Percentiles rank a stretch among this genome's conserved stretches.
Evolutionary conservation across 2,113 vertebrate genomes (phyloP).

Genomic region (Amblyopsis rosae): DNA sequence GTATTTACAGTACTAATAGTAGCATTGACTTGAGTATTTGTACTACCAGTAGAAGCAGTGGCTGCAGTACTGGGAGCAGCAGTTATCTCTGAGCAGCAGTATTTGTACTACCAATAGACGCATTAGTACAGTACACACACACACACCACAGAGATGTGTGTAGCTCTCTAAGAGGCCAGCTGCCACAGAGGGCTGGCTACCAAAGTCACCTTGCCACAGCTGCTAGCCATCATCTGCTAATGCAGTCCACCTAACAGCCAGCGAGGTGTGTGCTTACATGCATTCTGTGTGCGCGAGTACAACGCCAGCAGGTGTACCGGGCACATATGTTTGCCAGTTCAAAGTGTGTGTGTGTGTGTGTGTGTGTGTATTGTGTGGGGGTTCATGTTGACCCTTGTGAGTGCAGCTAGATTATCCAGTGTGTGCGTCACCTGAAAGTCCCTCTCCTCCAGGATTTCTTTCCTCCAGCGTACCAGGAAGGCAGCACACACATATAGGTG

Average conservation of each 20-base stretch:
- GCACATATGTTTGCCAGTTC: slow-evolving; percentile 24
- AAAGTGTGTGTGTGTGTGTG: slow-evolving; percentile 17
- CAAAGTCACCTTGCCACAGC: slow-evolving; percentile 74
- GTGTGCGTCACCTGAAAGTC: slow-evolving; percentile 88
- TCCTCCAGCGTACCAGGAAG: slow-evolving; percentile 93
- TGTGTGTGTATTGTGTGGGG: background rate
- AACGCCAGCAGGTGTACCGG: slow-evolving; percentile 5
- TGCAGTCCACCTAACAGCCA: slow-evolving; percentile 63
- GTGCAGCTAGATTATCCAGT: background rate
- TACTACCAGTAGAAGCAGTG: no score
- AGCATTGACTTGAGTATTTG: no score
- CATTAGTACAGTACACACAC: no score
- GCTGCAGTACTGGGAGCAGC: no score
- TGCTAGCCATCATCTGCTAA: slow-evolving; percentile 68
- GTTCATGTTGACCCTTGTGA: background rate
- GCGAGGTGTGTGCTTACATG: slow-evolving; percentile 17
- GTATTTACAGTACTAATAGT: no score
- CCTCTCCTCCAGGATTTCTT: slow-evolving; percentile 80
- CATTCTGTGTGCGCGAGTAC: slow-evolving; percentile 8
- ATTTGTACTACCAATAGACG: no score
- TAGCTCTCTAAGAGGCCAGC: slow-evolving; percentile 47
- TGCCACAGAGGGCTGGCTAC: slow-evolving; percentile 50
- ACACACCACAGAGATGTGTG: slow-evolving; percentile 11
- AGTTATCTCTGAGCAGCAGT: no score
- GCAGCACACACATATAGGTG: slow-evolving; percentile 97